Evolutionary conservation across 2,113 vertebrate genomes (phyloP).

Genomic region (Telmatochromis sp.): DNA sequence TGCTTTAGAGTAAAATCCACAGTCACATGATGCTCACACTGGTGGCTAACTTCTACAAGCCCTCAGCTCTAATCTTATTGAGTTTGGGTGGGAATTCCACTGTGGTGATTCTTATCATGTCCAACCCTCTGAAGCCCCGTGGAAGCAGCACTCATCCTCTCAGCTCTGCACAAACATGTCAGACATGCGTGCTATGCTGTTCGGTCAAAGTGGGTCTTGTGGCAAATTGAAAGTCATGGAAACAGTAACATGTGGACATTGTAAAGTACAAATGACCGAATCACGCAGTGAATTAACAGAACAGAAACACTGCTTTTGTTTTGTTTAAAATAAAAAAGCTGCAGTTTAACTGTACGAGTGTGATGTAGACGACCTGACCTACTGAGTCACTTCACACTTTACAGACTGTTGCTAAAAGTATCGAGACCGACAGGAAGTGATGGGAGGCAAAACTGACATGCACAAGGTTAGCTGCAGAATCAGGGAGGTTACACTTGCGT

Average conservation of each 20-base stretch:
- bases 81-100: conserved; percentile 7
- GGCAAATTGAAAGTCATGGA: background rate
- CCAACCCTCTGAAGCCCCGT: background rate
- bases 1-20: conserved; percentile 25
- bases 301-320: background rate
- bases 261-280: background rate
- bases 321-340: background rate
- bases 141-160: background rate
- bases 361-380: background rate
- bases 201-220: background rate
- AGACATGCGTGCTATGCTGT: background rate
- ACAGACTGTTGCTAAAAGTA: background rate
- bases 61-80: conserved; percentile 20
- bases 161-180: background rate
- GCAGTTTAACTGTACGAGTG: background rate
- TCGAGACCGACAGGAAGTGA: background rate
- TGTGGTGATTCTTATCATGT: background rate
- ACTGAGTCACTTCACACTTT: background rate
- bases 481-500: too few relatives aligned
- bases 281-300: fast-evolving
- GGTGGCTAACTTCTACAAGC: background rate
- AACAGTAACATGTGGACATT: background rate
- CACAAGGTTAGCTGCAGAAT: background rate
- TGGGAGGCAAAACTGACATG: background rate
- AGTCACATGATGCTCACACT: conserved; percentile 40